Conservation (phyloP, 1,140 invertebrate genomes). For the Homalodisca vitripennis region DNA sequence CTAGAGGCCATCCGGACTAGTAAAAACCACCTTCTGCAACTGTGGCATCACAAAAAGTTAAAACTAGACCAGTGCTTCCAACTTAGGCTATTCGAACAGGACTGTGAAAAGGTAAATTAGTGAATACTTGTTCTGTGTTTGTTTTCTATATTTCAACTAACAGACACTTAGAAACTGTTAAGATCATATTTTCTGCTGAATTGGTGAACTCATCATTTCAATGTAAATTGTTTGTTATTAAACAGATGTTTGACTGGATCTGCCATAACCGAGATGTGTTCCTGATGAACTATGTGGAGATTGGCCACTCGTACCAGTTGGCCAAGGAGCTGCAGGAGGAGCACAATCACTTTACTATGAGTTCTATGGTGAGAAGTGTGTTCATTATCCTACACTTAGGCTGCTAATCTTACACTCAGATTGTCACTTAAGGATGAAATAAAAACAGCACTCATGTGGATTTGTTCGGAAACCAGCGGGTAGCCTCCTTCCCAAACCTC, state of each 20-base stretch:
- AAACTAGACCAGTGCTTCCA: constrained; percentile 96
- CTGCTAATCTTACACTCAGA: no score
- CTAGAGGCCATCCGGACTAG: constrained; percentile 82
- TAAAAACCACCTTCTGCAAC: constrained; percentile 85
- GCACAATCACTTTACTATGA: constrained; percentile 93
- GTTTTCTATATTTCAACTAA: no score
- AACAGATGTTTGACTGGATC: constrained; percentile 96
- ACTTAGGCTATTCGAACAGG: constrained; percentile 91
- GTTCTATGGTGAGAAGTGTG: constrained; percentile 79
- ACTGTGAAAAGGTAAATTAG: constrained; percentile 90
- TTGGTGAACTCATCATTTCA: no score
- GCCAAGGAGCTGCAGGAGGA: constrained; percentile 93
- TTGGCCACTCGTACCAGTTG: constrained; percentile 88
- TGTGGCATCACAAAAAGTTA: constrained; percentile 92
- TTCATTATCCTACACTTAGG: no score
- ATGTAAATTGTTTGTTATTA: no score
- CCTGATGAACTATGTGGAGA: constrained; percentile 94
- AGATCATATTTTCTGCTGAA: no score
- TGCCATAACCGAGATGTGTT: constrained; percentile 93
- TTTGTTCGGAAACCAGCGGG: no score
- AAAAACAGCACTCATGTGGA: no score
- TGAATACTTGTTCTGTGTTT: no score
- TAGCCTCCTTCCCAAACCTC: no score
- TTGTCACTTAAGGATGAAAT: no score
- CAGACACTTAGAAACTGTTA: no score